Base-by-base conservation (phyloP, 2,113 vertebrate species). In the Halichoerus grypus region DNA sequence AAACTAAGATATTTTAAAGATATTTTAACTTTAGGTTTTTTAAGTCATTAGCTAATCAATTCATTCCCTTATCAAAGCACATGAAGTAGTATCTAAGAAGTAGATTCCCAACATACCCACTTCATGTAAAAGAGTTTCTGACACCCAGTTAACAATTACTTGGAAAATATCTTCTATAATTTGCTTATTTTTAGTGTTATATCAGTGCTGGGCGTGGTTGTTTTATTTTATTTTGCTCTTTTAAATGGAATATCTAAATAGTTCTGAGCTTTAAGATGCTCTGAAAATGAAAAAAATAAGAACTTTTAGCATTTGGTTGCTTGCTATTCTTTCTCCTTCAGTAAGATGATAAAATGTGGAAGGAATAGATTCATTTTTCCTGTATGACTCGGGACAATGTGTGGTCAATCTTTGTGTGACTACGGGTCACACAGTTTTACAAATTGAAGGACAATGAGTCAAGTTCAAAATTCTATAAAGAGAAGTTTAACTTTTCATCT, bases 401-500 rank as follows among this genome's bases (percentile, higher is more conserved):
- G 1, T 67, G 28, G 49, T 77, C 36, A 85, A 18, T 59, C 46
- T 94, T 18, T 72, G 1, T 33, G 1, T 51, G 0, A 0, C 0
- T 4, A 14, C 7, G n/a, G 92, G 33, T 89, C 53, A 95, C 1
- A 2, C 0, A 55, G 74, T 80, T 96, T 92, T 92, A 46, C 4
- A 86, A 82, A 83, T 0, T 51, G 19, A 46, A 94, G 53, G 26
- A 49, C 49, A 97, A 94, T 90, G 28, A 96, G 46, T 79, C 72
- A 79, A 90, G 72, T 18, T 42, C 51, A 39, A 96, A 97, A 80
- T 90, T 69, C 63, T 69, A 91, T 42, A 93, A 79, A 76, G 36
- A 88, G 31, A 91, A 77, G 24, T 72, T 72, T 80, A 46, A 72
- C 55, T 97, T 97, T 92, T 93, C 74, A 84, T 59, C 74, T 88